Base-by-base conservation (phyloP, 1,140 invertebrate genomes). In the Drosophila guanche region DNA sequence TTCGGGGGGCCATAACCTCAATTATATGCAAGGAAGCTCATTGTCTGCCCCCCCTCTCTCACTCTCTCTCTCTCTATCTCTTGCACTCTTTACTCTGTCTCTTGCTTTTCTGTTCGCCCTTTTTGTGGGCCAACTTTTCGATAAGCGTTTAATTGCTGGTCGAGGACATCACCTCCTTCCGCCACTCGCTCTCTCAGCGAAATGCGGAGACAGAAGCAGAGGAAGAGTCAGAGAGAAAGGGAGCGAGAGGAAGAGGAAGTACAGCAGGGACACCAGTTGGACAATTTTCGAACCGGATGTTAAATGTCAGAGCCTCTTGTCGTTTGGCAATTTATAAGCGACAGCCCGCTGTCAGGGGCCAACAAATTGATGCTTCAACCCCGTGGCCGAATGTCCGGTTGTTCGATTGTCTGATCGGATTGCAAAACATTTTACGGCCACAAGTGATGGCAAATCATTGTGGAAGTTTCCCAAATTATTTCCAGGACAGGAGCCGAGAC, bases 141-240 rank as follows among this genome's bases (percentile, higher is more conserved):
- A 85, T 86, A 85, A 84, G 79, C 80, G 61, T 84, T 84, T 84
- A 84, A 85, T 85, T 85, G 80, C 80, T 73, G 77, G 80, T 86
- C 80, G 76, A 85, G 76, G 68, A 76, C 76, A 58, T 25, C 56
- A 27, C 37, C 58, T 25, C 20, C 14, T 7, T 20, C 29, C 12
- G 25, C 27, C 42, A 14, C 23, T 33, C 52, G 1, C 58, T 48
- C 55, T 68, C 48, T 65, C 3, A 16, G 14, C 5, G n/a, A 2
- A 10, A 5, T 3, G 10, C 7, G 4, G 3, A 1, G 20, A 33
- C 22, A 20, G 20, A 3, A 3, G 8, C 14, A 14, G 25, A 6
- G 23, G 14, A 33, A 10, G 59, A 12, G 12, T 27, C 33, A 25
- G 47, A 14, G 47, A 10, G 8, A 10, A 10, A 33, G 48, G 23